phyloP scores from a whole-genome alignment of 64 coral and sea anemone species.

The Acropora yongei region DNA sequence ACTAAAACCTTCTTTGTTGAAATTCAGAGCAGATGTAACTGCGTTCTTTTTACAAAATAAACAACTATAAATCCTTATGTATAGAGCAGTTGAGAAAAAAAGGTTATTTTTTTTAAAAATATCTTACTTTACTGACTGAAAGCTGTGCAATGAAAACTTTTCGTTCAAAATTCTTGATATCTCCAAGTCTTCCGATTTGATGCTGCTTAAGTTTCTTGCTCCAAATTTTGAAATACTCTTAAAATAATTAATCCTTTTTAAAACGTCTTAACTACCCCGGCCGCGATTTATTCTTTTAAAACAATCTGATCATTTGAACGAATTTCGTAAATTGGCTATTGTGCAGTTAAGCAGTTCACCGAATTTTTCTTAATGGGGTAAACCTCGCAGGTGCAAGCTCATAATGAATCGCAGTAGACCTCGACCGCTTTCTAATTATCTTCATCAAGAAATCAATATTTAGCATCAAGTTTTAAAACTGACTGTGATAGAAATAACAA shows the following conservation, averaged over 20 bases:
- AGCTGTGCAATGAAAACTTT: no score
- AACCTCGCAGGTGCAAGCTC: not conserved
- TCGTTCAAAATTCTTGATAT: not conserved
- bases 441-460: conserved; percentile 22
- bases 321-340: conserved; percentile 31
- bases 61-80: not conserved
- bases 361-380: conserved; percentile 29
- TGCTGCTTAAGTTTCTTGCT: not conserved
- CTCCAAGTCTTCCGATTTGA: not conserved
- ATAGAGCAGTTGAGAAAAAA: not conserved
- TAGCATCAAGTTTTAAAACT: conserved; percentile 26
- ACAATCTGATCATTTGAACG: conserved; percentile 28
- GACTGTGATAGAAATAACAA: not conserved
- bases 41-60: conserved; percentile 31
- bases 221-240: not conserved
- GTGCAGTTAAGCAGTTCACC: not conserved
- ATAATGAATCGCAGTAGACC: conserved; percentile 27
- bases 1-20: conserved; percentile 47
- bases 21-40: conserved; percentile 34
- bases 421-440: conserved; percentile 27
- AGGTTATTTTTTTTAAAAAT: not conserved
- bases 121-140: not conserved
- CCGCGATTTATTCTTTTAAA: not conserved
- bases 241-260: conserved; percentile 14
- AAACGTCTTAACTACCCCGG: not conserved